phyloP scores from a whole-genome alignment of 1,140 invertebrate genomes.

The Rhizoglyphus robini region DNA sequence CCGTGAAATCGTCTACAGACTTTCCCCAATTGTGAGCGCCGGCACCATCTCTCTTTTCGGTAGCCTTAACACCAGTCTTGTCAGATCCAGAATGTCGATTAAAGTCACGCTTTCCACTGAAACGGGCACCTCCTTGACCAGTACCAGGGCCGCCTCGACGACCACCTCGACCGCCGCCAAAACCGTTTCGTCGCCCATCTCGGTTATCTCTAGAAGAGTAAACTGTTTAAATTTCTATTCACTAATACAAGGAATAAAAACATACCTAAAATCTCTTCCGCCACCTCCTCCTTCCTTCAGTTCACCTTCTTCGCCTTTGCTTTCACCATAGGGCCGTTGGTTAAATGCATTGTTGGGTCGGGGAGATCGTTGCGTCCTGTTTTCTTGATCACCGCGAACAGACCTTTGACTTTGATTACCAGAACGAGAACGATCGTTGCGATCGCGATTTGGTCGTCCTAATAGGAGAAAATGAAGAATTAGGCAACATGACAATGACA shows the following conservation, averaged over 20 bases:
- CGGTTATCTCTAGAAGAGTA: background rate
- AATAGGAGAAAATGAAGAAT: background rate
- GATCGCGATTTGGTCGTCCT: background rate
- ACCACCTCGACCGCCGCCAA: conserved; percentile 34
- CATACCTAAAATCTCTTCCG: background rate
- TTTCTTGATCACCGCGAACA: background rate
- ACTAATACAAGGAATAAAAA: background rate
- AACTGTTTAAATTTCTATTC: too few species aligned
- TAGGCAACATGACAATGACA: background rate
- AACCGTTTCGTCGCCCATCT: conserved; percentile 28
- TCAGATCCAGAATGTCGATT: conserved; percentile 87
- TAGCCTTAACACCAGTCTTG: conserved; percentile 79
- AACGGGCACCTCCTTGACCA: conserved; percentile 21
- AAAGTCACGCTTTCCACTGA: conserved; percentile 70
- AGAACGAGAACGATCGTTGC: background rate
- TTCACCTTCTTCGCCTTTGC: conserved; percentile 50
- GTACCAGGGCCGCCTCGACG: conserved; percentile 27
- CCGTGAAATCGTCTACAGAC: conserved; percentile 67
- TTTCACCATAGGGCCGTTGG: background rate
- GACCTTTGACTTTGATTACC: background rate
- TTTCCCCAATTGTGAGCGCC: conserved; percentile 91
- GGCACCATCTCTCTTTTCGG: conserved; percentile 83
- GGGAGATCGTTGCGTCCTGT: background rate
- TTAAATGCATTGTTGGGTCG: background rate
- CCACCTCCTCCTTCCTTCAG: conserved; percentile 35